Evolutionary conservation across 2,113 vertebrate genomes (phyloP).

Genomic region (Pitta sordida): DNA sequence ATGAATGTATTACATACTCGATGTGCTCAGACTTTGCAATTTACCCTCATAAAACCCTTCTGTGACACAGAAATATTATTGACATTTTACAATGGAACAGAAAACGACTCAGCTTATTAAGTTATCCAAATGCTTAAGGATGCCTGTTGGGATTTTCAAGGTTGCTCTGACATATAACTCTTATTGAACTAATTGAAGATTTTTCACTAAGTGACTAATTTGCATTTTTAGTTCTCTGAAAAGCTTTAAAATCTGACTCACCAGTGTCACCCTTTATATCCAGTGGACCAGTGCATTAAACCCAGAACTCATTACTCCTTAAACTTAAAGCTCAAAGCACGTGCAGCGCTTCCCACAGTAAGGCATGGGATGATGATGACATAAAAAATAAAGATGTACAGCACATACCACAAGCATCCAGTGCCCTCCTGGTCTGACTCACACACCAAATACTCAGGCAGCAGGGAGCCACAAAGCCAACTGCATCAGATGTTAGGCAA

Average conservation of each 20-base stretch:
- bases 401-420: not conserved
- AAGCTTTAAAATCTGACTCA: not conserved
- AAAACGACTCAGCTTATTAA: not conserved
- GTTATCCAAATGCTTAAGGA: not conserved
- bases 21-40: not conserved
- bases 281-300: rapidly evolving
- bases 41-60: not conserved
- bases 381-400: not conserved
- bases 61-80: not conserved
- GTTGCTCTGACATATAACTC: not conserved
- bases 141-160: not conserved
- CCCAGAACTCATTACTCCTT: not conserved
- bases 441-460: not conserved
- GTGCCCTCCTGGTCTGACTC: not conserved
- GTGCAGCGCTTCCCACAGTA: not conserved
- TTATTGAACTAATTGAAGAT: not conserved
- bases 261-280: not conserved
- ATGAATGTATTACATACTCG: not conserved
- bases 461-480: not conserved
- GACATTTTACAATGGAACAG: not conserved
- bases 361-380: not conserved
- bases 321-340: not conserved
- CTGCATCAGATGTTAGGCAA: not conserved
- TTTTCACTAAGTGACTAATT: conserved; percentile 3
- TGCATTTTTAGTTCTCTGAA: not conserved